A percentile compares a stretch with the other conserved stretches of the same genome.
phyloP scores from a whole-genome alignment of 2,888 invertebrate species.

The Dicyrtomina minuta region DNA sequence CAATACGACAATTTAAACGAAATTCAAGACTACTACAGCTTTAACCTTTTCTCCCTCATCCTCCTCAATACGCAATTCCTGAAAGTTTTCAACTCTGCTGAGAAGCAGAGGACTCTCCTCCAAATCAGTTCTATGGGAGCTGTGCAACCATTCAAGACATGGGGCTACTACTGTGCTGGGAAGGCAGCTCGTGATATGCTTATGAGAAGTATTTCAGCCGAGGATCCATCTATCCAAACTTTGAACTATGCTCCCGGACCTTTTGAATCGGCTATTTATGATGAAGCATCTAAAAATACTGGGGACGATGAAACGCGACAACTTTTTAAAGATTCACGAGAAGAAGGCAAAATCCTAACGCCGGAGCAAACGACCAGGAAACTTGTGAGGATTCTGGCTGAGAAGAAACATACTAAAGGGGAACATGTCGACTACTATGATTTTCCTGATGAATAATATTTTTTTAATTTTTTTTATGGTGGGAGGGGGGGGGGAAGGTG shows the following conservation, averaged over 20 bases:
- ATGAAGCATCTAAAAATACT: constrained; percentile 65
- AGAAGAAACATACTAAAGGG: constrained; percentile 71
- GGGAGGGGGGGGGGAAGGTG: no score
- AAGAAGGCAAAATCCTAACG: constrained; percentile 67
- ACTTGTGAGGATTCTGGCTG: constrained; percentile 68
- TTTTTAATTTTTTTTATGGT: no score
- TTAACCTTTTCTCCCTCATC: constrained; percentile 75
- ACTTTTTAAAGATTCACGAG: constrained; percentile 65
- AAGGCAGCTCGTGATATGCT: no score
- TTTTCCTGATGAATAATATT: no score
- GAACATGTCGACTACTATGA: no score
- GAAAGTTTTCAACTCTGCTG: constrained; percentile 60
- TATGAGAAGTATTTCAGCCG: constrained; percentile 70
- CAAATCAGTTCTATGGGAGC: constrained; percentile 85
- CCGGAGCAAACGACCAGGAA: no score
- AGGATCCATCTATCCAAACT: constrained; percentile 72
- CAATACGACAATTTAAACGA: constrained; percentile 67
- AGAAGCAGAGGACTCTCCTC: constrained; percentile 46
- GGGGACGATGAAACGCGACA: constrained; percentile 65
- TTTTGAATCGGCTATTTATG: constrained; percentile 85
- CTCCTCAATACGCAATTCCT: constrained; percentile 72
- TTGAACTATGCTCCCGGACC: constrained; percentile 92
- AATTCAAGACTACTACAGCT: no score
- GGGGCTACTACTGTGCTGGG: no score
- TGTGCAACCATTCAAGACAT: no score